Percentiles rank a stretch among this genome's conserved stretches.
Conservation (phyloP, 64 coral and sea anemone genomes). For the Actinia tenebrosa region DNA sequence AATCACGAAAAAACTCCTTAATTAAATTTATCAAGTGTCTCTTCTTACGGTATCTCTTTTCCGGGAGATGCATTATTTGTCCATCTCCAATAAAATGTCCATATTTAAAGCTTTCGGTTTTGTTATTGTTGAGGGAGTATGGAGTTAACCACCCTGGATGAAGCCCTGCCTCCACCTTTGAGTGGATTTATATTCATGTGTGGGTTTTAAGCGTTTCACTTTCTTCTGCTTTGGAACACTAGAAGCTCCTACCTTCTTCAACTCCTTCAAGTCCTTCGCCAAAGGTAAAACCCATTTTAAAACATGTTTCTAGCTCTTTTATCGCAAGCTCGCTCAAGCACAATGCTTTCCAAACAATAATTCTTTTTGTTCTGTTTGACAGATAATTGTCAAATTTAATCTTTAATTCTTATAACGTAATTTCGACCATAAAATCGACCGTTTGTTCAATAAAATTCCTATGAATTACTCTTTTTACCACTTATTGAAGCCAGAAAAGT, state of each 20-base stretch:
- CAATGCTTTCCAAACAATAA: not conserved
- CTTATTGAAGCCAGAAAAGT: not conserved
- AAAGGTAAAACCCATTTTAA: not conserved
- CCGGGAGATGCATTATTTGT: not conserved
- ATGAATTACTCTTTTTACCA: not conserved
- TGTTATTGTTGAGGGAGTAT: not conserved
- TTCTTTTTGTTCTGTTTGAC: not conserved
- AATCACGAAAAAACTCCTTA: not conserved
- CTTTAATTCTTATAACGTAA: not conserved
- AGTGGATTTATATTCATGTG: not conserved
- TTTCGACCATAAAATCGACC: not conserved
- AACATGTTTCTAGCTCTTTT: not conserved
- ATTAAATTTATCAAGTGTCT: not conserved
- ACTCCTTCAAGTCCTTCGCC: not conserved
- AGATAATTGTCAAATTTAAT: not conserved
- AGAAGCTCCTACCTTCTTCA: not conserved
- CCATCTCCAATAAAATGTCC: not conserved
- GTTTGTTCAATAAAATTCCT: not conserved
- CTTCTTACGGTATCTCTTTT: not conserved
- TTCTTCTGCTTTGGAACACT: not conserved
- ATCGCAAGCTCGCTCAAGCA: not conserved
- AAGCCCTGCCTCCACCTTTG: not conserved
- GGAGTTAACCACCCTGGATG: not conserved
- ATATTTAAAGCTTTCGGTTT: not conserved
- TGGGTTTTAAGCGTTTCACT: not conserved